Percentiles rank a stretch among this genome's conserved stretches.
These are phyloP conservation scores for Pterois miles DNA, from an alignment of 2,797 vertebrate species.

Conservation along the genomic window DNA sequence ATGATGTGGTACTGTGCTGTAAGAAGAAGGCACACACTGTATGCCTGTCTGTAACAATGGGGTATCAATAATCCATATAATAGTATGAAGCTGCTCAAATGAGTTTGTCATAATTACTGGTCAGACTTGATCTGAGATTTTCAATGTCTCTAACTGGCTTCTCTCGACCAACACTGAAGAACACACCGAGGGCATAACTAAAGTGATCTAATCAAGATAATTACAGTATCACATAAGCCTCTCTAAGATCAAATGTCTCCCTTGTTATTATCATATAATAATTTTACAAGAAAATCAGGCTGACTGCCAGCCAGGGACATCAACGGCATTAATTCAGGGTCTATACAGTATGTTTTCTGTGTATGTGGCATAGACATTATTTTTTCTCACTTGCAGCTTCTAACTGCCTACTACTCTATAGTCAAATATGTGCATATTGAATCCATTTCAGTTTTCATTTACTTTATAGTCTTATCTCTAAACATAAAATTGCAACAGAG, in stretches of 20 bases:
- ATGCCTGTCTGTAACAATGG: neutral
- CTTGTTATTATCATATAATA: conserved; percentile 21
- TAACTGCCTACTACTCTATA: neutral
- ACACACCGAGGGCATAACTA: conserved; percentile 8
- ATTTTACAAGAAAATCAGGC: conserved; percentile 19
- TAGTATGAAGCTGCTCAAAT: neutral
- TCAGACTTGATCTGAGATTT: conserved; percentile 5
- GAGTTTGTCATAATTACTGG: conserved; percentile 5
- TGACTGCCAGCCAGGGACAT: neutral
- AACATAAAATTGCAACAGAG: neutral
- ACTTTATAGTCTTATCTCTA: neutral
- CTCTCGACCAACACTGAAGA: neutral
- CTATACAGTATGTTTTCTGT: neutral
- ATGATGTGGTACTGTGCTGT: neutral
- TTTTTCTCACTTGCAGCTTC: neutral
- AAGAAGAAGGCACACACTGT: neutral
- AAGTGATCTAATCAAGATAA: conserved; percentile 30
- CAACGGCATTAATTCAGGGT: neutral
- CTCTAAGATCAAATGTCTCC: conserved; percentile 26
- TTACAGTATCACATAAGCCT: conserved; percentile 13
- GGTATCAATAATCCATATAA: conserved; percentile 14
- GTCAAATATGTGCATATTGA: neutral
- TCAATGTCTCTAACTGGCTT: conserved; percentile 25
- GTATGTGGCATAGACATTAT: neutral
- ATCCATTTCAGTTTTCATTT: neutral